Percentiles rank a stretch among this genome's conserved stretches.
Evolutionary conservation across 2,113 vertebrate species (phyloP).

Genomic region (Triplophysa rosa): DNA sequence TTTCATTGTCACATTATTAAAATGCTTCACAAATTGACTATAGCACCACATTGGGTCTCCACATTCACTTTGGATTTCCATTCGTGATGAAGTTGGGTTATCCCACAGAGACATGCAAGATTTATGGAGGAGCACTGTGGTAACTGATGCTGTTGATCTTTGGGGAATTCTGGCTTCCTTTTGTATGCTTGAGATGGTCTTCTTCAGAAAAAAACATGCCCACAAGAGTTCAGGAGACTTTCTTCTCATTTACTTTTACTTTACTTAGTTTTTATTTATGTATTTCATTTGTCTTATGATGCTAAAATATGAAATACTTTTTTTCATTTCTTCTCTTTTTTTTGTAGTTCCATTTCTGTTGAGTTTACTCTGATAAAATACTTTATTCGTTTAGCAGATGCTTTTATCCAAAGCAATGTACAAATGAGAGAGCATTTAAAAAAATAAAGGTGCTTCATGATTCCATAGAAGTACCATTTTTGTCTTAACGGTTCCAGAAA

Average conservation of each 20-base stretch:
- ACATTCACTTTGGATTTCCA: conserved; percentile 63
- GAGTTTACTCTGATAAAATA: too few relatives aligned
- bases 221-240: neutral
- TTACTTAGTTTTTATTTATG: too few relatives aligned
- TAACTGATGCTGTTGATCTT: conserved; percentile 64
- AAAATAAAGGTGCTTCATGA: too few relatives aligned
- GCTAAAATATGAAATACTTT: too few relatives aligned
- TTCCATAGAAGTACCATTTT: too few relatives aligned
- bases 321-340: too few relatives aligned
- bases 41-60: conserved; percentile 62
- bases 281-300: neutral
- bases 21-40: conserved; percentile 43
- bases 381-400: too few relatives aligned
- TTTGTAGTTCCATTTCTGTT: too few relatives aligned
- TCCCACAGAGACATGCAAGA: conserved; percentile 67
- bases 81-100: conserved; percentile 53
- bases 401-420: too few relatives aligned
- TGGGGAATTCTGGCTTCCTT: conserved; percentile 64
- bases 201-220: conserved; percentile 59
- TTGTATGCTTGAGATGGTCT: conserved; percentile 69
- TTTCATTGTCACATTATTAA: neutral
- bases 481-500: too few relatives aligned
- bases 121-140: conserved; percentile 70
- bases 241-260: neutral
- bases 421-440: too few relatives aligned